Conservation (phyloP, 2,888 invertebrate species). For the Caenorhabditis wallacei region DNA sequence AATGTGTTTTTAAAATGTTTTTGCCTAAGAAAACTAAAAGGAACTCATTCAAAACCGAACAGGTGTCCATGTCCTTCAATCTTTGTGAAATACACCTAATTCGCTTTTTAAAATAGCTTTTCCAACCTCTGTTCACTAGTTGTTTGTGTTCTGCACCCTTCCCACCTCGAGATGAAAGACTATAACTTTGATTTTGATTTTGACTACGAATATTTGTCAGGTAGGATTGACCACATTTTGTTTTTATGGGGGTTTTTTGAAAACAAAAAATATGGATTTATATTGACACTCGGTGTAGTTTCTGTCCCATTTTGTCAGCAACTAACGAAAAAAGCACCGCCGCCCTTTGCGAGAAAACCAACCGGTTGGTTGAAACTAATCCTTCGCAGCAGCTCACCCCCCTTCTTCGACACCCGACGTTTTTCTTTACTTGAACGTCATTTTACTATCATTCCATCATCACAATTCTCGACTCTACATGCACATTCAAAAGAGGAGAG, state of each 20-base stretch:
- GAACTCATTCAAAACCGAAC: slow-evolving; percentile 53
- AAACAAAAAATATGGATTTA: neutral
- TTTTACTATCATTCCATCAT: slow-evolving; percentile 52
- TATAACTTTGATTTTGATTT: slow-evolving; percentile 47
- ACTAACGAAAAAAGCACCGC: slow-evolving; percentile 44
- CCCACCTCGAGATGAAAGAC: slow-evolving; percentile 45
- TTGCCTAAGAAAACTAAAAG: slow-evolving; percentile 27
- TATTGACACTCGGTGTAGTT: neutral
- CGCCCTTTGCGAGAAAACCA: slow-evolving; percentile 44
- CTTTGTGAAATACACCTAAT: slow-evolving; percentile 51
- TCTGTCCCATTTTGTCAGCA: slow-evolving; percentile 16
- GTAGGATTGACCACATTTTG: slow-evolving; percentile 32
- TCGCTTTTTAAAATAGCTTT: slow-evolving; percentile 18
- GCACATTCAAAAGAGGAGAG: neutral
- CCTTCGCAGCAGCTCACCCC: slow-evolving; percentile 30
- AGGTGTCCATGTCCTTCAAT: slow-evolving; percentile 56
- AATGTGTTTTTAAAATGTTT: slow-evolving; percentile 34
- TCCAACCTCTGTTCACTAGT: neutral
- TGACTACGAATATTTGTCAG: slow-evolving; percentile 47
- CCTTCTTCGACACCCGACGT: neutral
- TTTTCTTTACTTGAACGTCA: slow-evolving; percentile 49
- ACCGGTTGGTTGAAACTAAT: slow-evolving; percentile 63
- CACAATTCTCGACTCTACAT: slow-evolving; percentile 12
- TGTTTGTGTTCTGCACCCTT: neutral
- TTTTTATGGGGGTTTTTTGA: neutral